Base-by-base conservation (phyloP, 2,113 vertebrate species). In the Urocitellus parryii region DNA sequence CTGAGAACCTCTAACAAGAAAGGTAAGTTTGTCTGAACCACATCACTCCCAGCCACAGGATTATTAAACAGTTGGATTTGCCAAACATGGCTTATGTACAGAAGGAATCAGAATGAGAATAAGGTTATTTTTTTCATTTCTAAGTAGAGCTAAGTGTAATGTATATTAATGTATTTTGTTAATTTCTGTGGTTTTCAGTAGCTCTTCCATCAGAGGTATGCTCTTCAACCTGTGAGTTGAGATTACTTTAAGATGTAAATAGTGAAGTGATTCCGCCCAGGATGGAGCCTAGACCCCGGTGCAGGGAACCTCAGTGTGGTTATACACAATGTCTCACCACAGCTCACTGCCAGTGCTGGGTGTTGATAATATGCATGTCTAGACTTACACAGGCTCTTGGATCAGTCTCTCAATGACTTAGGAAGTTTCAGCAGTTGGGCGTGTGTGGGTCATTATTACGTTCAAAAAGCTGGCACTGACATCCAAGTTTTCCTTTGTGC, bases 381-480 rank as follows among this genome's bases (percentile, higher is more conserved):
- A 78, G 94, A 95, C 92, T 89, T 56, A 83, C 51, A 24, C 8
- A 45, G 45, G 32, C 82, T 82, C 88, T 56, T 90, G n/a, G 39
- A n/a, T 92, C 68, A 77, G 63, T 81, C 12, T 94, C 48, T 63
- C 22, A 88, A 42, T 89, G 65, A 70, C 2, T 3, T 22, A 18
- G 13, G 29, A 37, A 67, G 37, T 97, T 88, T 90, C 53, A 85
- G 37, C 86, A 90, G 22, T 29, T 74, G 17, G 63, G 48, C 1
- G 1, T 9, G 86, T 42, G 27, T 72, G 12, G 93, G 29, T 70
- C 29, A 17, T 77, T 63, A 2, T 65, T 83, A 70, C 29, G 0
- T 79, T 73, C 81, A 56, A 48, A 90, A 91, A 88, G 4, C 53
- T 72, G 42, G 14, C 39, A n/a, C 42, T 51, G 29, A 20, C 48